Conservation (phyloP, 2,888 invertebrate genomes). For the Drosophila acutilabella region DNA sequence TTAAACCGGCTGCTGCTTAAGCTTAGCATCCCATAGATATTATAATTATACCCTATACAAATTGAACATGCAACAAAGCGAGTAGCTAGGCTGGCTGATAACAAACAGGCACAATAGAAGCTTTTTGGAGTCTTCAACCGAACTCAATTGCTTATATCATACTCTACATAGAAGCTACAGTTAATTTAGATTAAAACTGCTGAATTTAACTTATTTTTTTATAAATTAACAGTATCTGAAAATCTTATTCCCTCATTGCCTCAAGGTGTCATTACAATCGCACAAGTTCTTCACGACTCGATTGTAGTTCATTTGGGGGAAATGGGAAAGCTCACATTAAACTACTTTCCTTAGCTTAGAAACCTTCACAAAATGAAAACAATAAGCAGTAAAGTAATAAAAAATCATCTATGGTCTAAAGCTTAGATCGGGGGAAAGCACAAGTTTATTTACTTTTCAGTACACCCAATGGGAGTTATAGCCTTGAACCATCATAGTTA, state of each 20-base stretch:
- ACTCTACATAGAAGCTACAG: too few relatives aligned
- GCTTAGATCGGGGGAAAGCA: background rate
- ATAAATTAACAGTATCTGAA: too few relatives aligned
- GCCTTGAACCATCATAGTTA: background rate
- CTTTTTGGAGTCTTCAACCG: too few relatives aligned
- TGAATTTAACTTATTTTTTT: too few relatives aligned
- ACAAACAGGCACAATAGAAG: too few relatives aligned
- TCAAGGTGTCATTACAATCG: too few relatives aligned
- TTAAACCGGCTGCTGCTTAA: constrained; percentile 38
- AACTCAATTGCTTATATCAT: too few relatives aligned
- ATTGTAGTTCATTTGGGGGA: background rate
- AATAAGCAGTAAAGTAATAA: background rate
- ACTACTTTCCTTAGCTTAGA: background rate
- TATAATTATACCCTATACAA: constrained; percentile 16
- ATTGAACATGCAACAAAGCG: background rate
- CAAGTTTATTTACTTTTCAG: background rate
- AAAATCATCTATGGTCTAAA: background rate
- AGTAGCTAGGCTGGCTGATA: background rate
- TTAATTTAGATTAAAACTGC: too few relatives aligned
- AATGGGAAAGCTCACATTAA: background rate
- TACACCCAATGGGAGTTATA: background rate
- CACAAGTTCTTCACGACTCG: background rate
- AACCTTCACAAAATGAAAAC: background rate
- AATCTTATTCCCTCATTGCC: too few relatives aligned
- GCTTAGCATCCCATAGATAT: constrained; percentile 37